A percentile compares a stretch with the other conserved stretches of the same genome.
Conservation (phyloP, 2,797 vertebrate genomes). For the Lates japonicus region DNA sequence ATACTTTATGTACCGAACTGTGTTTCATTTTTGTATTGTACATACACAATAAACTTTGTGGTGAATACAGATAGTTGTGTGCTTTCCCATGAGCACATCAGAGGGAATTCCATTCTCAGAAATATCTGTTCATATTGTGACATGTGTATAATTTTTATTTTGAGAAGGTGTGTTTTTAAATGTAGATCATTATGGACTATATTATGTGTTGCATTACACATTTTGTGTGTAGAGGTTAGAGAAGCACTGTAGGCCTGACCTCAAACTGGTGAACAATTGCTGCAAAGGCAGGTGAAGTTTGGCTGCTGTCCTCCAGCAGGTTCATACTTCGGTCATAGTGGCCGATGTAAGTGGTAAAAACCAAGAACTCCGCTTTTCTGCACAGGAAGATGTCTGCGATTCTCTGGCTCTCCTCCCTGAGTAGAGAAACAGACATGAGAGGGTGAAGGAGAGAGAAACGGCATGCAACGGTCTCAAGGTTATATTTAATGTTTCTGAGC, state of each 20-base stretch:
- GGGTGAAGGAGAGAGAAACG: not conserved
- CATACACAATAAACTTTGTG: no score
- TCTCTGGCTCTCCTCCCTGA: conserved; percentile 91
- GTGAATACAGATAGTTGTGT: no score
- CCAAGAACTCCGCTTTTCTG: conserved; percentile 89
- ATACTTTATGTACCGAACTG: not conserved
- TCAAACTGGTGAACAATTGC: conserved; percentile 89
- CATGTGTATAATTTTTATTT: not conserved
- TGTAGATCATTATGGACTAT: not conserved
- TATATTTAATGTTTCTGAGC: conserved; percentile 3
- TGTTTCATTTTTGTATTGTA: no score
- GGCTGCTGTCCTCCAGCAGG: conserved; percentile 90
- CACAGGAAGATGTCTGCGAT: conserved; percentile 93
- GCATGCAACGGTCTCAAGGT: not conserved
- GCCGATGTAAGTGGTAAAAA: conserved; percentile 91
- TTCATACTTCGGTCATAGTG: conserved; percentile 92
- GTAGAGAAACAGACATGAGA: conserved; percentile 20
- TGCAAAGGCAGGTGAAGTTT: conserved; percentile 85
- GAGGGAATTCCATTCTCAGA: not conserved
- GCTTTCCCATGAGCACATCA: no score
- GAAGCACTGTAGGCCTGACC: conserved; percentile 82
- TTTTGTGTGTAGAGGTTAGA: no score
- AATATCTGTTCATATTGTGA: not conserved
- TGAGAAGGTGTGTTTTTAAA: not conserved
- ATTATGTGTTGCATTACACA: accelerated